Base-by-base conservation (phyloP, 2,888 invertebrate genomes). In the Tenthredo distinguenda region DNA sequence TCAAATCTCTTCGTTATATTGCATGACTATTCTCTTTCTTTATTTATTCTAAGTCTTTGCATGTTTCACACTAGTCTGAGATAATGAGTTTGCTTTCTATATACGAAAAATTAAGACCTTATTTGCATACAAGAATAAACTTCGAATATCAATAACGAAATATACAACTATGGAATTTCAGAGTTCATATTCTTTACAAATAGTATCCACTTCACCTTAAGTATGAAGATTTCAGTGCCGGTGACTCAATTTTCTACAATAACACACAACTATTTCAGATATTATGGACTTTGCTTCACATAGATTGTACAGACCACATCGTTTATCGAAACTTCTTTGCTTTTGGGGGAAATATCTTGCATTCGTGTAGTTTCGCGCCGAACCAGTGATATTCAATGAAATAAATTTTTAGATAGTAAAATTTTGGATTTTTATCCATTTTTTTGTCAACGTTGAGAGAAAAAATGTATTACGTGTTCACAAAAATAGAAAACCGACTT, bases 151-250 rank as follows among this genome's bases (percentile, higher is more conserved):
- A 74, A 74, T 43, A 26, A 68, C 68, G 31, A 68, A 68, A 68
- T 12, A 31, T 0, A 68, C 31, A 9, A 68, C 7, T 15, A 12
- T 68, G 4, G 34, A 31, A 68, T 34, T 9, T 12, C 12, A 31
- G 34, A 34, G 26, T 4, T 68, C 5, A 18, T 68, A 31, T 31
- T 31, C 3, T 18, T 68, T 90, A 74, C 26, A 47, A 47, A 43
- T 26, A 85, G 83, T n/a, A 43, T 21, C 43, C 10, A 12, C 6
- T 21, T 26, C 26, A 43, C n/a, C 43, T 10, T 10, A 43, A 12
- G 10, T 40, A 62, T 2, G 21, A 26, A 62, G 62, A 26, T 62
- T 9, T 26, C 2, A 62, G 26, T 62, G 9, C 4, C 2, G 3
- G 10, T n/a, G 26, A 26, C 62, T 62, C n/a, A 68, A 71, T 71